Evolutionary conservation across 2,113 vertebrate genomes (phyloP).

Genomic region (Mormyrus iriodes): DNA sequence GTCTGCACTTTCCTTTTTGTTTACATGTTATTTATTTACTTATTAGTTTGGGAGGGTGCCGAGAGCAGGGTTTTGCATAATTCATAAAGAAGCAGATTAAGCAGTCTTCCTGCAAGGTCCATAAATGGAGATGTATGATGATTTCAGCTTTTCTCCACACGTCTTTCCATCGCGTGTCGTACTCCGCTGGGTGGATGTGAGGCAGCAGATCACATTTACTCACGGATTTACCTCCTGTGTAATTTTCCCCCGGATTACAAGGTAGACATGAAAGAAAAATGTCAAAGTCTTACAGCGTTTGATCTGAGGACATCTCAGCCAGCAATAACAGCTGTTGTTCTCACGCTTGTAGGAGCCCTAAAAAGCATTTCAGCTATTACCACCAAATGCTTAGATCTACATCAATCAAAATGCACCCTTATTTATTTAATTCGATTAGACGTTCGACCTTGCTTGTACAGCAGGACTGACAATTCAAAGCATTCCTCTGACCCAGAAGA

Average conservation of each 20-base stretch:
- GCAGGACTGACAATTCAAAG: background rate
- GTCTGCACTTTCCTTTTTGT: background rate
- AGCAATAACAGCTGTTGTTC: background rate
- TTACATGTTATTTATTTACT: background rate
- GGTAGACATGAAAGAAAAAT: constrained; percentile 2
- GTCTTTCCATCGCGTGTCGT: background rate
- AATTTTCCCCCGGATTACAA: background rate
- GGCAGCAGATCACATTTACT: background rate
- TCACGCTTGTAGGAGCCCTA: background rate
- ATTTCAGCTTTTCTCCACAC: background rate
- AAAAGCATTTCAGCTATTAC: background rate
- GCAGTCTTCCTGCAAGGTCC: background rate
- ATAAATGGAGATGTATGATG: background rate
- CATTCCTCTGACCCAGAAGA: background rate
- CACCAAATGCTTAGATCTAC: background rate
- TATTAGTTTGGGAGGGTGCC: background rate
- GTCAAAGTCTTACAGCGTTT: background rate
- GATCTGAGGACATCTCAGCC: background rate
- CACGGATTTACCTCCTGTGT: background rate
- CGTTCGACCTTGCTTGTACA: background rate
- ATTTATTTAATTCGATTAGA: background rate
- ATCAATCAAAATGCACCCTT: background rate
- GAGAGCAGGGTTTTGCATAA: background rate
- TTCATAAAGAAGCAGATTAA: background rate
- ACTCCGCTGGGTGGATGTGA: background rate